Percentiles rank a stretch among this genome's conserved stretches.
phyloP scores from a whole-genome alignment of 2,888 invertebrate genomes.

The Lycaena phlaeas region DNA sequence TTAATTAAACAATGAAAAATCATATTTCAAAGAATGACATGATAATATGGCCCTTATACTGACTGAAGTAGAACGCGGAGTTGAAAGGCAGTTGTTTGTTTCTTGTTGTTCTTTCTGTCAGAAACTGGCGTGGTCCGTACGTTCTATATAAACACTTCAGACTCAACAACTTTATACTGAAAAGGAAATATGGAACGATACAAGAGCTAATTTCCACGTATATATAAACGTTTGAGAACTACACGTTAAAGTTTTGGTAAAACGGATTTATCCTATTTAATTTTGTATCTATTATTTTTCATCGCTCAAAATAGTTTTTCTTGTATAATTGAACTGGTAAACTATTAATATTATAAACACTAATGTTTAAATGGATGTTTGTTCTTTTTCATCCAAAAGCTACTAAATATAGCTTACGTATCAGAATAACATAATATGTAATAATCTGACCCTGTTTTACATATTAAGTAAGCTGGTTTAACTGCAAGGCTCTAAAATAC shows the following conservation, averaged over 20 bases:
- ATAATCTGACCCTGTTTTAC: no score
- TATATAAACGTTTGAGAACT: background rate
- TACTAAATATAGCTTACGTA: no score
- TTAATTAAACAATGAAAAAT: background rate
- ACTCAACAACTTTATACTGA: background rate
- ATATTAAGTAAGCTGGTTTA: no score
- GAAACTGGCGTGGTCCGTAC: background rate
- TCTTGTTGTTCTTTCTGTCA: background rate
- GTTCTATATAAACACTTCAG: conserved; percentile 1
- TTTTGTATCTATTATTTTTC: no score
- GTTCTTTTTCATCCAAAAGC: no score
- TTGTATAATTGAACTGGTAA: no score
- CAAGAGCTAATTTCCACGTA: conserved; percentile 5
- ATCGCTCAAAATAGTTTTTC: no score
- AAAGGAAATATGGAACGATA: conserved; percentile 7
- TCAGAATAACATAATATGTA: no score
- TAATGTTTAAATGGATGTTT: no score
- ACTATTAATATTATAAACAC: no score
- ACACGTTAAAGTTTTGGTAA: background rate
- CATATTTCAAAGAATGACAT: background rate
- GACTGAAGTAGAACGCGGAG: background rate
- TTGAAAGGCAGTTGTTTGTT: background rate
- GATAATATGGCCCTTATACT: background rate
- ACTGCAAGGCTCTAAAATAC: no score
- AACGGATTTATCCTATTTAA: background rate